A percentile compares a stretch with the other conserved stretches of the same genome.
These are phyloP conservation scores for Apogon hyalosoma DNA, from an alignment of 2,797 vertebrate species.

Conservation along the genomic window DNA sequence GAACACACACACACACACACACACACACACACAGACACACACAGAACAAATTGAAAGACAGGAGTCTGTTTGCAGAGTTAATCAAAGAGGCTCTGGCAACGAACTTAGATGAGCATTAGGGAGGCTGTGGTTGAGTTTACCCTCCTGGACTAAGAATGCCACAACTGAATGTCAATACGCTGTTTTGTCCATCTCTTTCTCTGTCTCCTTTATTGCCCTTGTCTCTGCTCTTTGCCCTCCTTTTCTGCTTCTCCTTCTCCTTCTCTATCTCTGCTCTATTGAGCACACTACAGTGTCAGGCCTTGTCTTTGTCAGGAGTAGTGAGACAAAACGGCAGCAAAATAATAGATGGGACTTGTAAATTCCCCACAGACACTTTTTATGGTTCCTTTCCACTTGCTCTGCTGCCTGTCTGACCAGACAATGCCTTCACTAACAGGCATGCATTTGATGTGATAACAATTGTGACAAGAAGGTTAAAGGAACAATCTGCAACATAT, in stretches of 20 bases:
- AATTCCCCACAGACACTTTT: slow-evolving; percentile 70
- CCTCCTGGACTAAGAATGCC: slow-evolving; percentile 42
- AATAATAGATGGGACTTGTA: slow-evolving; percentile 68
- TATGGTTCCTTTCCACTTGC: slow-evolving; percentile 61
- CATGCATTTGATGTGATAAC: slow-evolving; percentile 42
- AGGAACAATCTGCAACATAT: slow-evolving; percentile 2
- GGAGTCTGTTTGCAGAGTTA: slow-evolving; percentile 65
- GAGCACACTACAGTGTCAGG: slow-evolving; percentile 50
- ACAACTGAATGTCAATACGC: slow-evolving; percentile 51
- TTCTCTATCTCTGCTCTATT: slow-evolving; percentile 45
- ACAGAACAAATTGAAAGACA: slow-evolving; percentile 35
- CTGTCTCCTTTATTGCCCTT: slow-evolving; percentile 35
- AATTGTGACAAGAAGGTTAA: slow-evolving; percentile 41
- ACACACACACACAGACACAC: not conserved
- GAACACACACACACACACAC: slow-evolving; percentile 4
- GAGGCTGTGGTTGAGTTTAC: slow-evolving; percentile 46
- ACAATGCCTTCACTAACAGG: slow-evolving; percentile 60
- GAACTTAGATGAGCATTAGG: slow-evolving; percentile 57
- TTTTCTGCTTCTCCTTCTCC: slow-evolving; percentile 26
- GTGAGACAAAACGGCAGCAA: slow-evolving; percentile 57
- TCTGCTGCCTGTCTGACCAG: slow-evolving; percentile 62
- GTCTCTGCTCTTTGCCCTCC: slow-evolving; percentile 49
- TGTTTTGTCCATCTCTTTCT: slow-evolving; percentile 28
- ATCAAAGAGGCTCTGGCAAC: slow-evolving; percentile 58
- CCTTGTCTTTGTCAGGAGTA: slow-evolving; percentile 57